phyloP scores from a whole-genome alignment of 2,797 vertebrate genomes.

The Masticophis lateralis region DNA sequence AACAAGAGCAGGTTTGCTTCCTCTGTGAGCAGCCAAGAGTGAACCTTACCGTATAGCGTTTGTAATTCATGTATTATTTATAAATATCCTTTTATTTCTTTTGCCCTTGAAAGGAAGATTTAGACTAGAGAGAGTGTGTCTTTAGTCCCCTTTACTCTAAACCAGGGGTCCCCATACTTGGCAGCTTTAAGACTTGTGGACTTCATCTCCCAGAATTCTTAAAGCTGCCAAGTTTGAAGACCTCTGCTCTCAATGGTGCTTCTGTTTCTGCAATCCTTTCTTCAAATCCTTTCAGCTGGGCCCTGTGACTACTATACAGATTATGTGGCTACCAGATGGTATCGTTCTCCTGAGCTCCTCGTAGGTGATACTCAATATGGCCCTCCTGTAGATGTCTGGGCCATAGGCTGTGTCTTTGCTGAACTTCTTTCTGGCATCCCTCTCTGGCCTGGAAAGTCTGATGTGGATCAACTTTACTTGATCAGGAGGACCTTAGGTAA shows the following conservation, averaged over 20 bases:
- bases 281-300: conserved; percentile 74
- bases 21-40: not conserved
- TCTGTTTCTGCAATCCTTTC: conserved; percentile 26
- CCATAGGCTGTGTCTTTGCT: conserved; percentile 89
- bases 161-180: too few species aligned
- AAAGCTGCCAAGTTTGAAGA: too few species aligned
- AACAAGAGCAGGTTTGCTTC: not conserved
- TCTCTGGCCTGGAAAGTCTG: conserved; percentile 91
- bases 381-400: conserved; percentile 91
- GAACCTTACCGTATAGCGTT: not conserved
- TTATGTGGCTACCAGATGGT: conserved; percentile 95
- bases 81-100: not conserved
- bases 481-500: conserved; percentile 88
- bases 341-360: conserved; percentile 87
- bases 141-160: not conserved
- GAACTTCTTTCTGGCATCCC: conserved; percentile 87
- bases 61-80: not conserved
- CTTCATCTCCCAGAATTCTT: too few species aligned
- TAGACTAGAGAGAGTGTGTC: too few species aligned
- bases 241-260: not conserved
- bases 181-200: too few species aligned
- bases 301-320: conserved; percentile 92
- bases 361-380: conserved; percentile 94
- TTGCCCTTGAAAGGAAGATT: not conserved
- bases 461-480: conserved; percentile 91